Base-by-base conservation (phyloP, 2,888 invertebrate species). In the Osmoderma eremita region DNA sequence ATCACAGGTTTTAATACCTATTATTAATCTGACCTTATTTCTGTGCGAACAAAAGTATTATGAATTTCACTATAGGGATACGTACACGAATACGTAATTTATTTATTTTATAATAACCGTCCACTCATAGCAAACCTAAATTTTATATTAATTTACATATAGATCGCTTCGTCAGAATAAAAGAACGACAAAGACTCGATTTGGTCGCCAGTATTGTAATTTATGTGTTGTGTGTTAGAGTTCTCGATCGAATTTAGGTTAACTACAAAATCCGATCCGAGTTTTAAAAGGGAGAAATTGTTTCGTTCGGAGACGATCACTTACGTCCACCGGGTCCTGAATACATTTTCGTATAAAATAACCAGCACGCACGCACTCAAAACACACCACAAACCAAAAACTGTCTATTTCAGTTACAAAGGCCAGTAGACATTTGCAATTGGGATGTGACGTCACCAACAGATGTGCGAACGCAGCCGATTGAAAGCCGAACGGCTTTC, bases 371-470 rank as follows among this genome's bases (percentile, higher is more conserved):
- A 78, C 76, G 76, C 79, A 80, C 80, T 80, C 79, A 74, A 75
- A 77, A 78, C 78, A 79, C 81, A 79, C 80, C 78, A 80, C 78
- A 78, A 78, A 72, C 76, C 76, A 72, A 77, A 79, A 79, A 77
- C 75, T 77, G 76, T 78, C 75, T 79, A 75, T 74, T 76, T 77
- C 74, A 74, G 74, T 79, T 78, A 78, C 75, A 76, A 79, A 79
- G 79, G 75, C 71, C 71, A 80, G 80, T 82, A 77, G 82, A 82
- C 83, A 83, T 83, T 82, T 83, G 82, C 81, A 82, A 81, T 78
- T 69, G 72, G 75, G 74, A 73, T 72, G 73, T 80, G 80, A 80
- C 80, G 80, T 80, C 80, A 80, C 73, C 63, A 67, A 67, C 51
- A 45, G 36, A 36, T 58, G 38, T 36, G 17, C 36, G 63, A 30